Base-by-base conservation (phyloP, 2,888 invertebrate species). In the Zygaena filipendulae region DNA sequence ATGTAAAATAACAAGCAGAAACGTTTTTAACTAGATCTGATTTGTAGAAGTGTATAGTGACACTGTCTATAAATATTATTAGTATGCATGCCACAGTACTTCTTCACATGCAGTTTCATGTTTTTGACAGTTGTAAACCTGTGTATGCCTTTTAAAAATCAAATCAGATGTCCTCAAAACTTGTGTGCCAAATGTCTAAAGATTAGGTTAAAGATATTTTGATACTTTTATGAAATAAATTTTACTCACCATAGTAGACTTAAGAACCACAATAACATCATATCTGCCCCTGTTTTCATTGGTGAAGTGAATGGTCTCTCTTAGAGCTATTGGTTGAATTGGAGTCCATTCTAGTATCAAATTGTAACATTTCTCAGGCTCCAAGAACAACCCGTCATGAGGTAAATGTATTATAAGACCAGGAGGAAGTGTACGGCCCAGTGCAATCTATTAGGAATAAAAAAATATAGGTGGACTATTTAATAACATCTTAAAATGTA, bases 271-370 rank as follows among this genome's bases (percentile, higher is more conserved):
- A 39, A 84, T 75, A 3, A 90, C 80, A 49, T 89, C 87, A 64
- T 86, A 86, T 49, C 85, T 82, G 26, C 87, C 83, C 39, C 84
- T 81, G 30, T 82, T 79, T 35, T 81, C 84, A 59, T 87, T 87
- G 2, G 82, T 81, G 24, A 90, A 71, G 29, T 88, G 82, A 19
- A 86, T 61, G 0, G 81, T 82, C 44, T 88, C 86, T 35, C 87
- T 72, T 49, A 84, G 81, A 3, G 83, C 75, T 4, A 84, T 83
- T 16, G 75, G 80, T 39, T 82, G 70, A 9, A 49, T 56, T 0
- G 91, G 90, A 4, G 60, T 81, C 91, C 91, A 91, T 11, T 59
- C 52, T 46, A 91, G 63, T 21, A 82, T 81, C 42, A 91, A 64
- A 30, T 63, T 47, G 23, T 75, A 71, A 33, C 81, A 81, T 32